Conservation (phyloP, 2,797 vertebrate genomes). For the Bovichtus diacanthus region DNA sequence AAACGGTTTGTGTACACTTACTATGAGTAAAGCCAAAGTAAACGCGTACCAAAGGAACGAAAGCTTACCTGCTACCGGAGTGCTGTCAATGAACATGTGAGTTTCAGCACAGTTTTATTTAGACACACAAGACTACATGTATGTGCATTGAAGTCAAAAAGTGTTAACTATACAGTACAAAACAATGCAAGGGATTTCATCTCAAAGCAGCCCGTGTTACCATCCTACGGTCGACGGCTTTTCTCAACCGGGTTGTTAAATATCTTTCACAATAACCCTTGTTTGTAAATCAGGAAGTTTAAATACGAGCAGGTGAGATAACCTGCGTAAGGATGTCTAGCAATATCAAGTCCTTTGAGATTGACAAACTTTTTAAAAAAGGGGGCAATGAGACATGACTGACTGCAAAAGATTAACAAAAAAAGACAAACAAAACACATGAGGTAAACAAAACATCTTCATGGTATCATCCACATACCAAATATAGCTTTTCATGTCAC, state of each 20-base stretch:
- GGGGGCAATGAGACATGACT: conserved; percentile 5
- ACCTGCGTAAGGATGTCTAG: conserved; percentile 15
- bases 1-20: conserved; percentile 40
- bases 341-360: conserved; percentile 15
- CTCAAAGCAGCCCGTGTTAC: conserved; percentile 28
- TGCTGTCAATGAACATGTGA: conserved; percentile 40
- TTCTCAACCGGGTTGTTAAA: conserved; percentile 26
- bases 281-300: conserved; percentile 38
- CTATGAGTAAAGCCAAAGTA: conserved; percentile 48
- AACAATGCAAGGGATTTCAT: conserved; percentile 48
- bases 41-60: conserved; percentile 32
- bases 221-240: conserved; percentile 12
- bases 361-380: not conserved
- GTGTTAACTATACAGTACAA: conserved; percentile 68
- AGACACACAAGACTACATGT: conserved; percentile 55
- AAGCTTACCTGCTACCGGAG: conserved; percentile 54
- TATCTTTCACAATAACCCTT: conserved; percentile 9
- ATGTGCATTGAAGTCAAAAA: conserved; percentile 58
- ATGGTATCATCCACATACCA: conserved; percentile 41
- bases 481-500: conserved; percentile 50
- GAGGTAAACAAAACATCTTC: conserved; percentile 67
- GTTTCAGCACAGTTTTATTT: conserved; percentile 41
- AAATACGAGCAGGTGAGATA: conserved; percentile 32
- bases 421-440: conserved; percentile 41
- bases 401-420: conserved; percentile 27